These are phyloP conservation scores for Ispidina lecontei DNA, from an alignment of 2,797 vertebrate genomes.

Conservation along the genomic window DNA sequence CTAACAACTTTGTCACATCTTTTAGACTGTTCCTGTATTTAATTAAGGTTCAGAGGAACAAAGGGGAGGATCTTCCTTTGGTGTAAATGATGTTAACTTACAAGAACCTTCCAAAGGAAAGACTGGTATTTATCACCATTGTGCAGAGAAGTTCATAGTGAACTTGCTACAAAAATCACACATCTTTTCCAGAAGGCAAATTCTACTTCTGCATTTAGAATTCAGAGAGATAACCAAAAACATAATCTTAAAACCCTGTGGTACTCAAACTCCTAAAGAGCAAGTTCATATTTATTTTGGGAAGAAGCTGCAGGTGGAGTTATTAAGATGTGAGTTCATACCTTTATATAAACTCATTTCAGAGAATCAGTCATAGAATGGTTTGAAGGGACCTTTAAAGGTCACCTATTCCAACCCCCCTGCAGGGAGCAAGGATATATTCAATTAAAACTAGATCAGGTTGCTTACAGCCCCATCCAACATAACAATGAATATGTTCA, in stretches of 20 bases:
- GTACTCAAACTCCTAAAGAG: not conserved
- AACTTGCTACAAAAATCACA: not conserved
- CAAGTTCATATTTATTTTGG: not conserved
- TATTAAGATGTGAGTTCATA: not conserved
- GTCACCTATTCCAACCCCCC: not conserved
- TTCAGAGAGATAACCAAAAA: not conserved
- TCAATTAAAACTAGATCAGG: not conserved
- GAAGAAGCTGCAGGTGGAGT: not conserved
- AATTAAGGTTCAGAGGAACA: not conserved
- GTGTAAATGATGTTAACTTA: not conserved
- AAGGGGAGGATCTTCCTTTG: not conserved
- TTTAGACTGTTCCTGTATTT: not conserved
- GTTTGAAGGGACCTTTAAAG: not conserved
- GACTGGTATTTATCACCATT: not conserved
- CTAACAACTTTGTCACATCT: not conserved
- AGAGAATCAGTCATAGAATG: not conserved
- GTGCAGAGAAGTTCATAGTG: not conserved
- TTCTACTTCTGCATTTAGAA: not conserved
- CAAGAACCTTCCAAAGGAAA: not conserved
- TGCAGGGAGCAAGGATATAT: not conserved
- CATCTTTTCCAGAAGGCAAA: not conserved
- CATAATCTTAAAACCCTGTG: not conserved
- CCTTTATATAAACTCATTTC: not conserved
- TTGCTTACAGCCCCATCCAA: not conserved
- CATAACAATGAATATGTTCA: not conserved